Evolutionary conservation across 2,797 vertebrate genomes (phyloP).

Genomic region (Anisognathus igniventris): DNA sequence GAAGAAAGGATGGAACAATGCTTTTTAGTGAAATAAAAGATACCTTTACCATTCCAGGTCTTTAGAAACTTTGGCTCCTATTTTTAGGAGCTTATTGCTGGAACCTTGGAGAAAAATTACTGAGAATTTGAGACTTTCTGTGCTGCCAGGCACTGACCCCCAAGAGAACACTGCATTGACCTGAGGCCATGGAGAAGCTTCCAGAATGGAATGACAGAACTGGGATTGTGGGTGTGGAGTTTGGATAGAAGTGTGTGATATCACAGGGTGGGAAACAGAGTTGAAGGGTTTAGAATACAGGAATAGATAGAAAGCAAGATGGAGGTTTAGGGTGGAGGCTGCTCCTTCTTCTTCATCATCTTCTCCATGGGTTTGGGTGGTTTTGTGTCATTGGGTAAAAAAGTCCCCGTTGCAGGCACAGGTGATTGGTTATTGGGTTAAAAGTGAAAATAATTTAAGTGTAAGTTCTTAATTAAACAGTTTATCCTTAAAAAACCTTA

Average conservation of each 20-base stretch:
- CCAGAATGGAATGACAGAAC: not conserved
- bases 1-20: not conserved
- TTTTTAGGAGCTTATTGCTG: not conserved
- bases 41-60: not conserved
- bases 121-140: not conserved
- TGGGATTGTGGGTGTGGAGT: not conserved
- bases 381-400: not conserved
- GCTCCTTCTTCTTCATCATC: not conserved
- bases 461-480: not conserved
- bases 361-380: not conserved
- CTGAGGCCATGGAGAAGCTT: not conserved
- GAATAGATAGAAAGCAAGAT: not conserved
- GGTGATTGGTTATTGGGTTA: not conserved
- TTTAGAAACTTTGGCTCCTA: not conserved
- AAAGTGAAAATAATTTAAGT: not conserved
- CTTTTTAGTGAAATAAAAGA: not conserved
- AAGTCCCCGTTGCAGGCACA: rapidly evolving
- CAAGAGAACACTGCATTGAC: not conserved
- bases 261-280: not conserved
- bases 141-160: not conserved
- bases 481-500: not conserved
- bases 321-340: not conserved
- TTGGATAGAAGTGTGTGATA: not conserved
- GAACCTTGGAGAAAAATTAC: not conserved
- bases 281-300: not conserved